Conservation (phyloP, 2,113 vertebrate species). For the Elanoides forficatus region DNA sequence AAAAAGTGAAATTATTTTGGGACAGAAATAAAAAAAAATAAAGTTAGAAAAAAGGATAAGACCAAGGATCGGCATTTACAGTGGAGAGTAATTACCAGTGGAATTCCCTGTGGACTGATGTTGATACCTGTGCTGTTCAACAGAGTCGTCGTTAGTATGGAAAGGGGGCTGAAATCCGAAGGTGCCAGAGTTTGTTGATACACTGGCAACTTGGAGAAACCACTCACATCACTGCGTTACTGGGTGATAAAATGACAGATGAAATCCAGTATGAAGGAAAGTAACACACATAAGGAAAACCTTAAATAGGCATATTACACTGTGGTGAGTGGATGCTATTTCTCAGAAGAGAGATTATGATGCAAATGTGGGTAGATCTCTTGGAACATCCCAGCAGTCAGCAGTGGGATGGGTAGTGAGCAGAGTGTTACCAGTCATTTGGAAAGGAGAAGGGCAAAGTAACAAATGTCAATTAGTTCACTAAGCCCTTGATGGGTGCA, state of each 20-base stretch:
- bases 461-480: rapidly evolving
- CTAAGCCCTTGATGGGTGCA: not conserved
- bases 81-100: not conserved
- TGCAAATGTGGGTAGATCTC: not conserved
- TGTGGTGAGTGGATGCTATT: not conserved
- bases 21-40: not conserved
- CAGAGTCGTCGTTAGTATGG: not conserved
- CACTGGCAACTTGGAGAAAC: not conserved
- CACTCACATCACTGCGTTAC: not conserved
- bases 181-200: not conserved
- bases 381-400: not conserved
- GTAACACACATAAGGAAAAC: not conserved
- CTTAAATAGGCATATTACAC: not conserved
- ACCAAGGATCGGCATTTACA: not conserved
- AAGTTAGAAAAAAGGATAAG: not conserved
- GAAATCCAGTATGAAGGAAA: not conserved
- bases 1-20: not conserved
- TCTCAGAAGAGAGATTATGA: not conserved
- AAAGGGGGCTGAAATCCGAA: not conserved
- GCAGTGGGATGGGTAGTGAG: not conserved
- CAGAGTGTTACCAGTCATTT: not conserved
- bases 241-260: not conserved
- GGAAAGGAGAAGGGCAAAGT: not conserved
- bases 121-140: not conserved
- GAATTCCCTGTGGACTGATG: not conserved